These are phyloP conservation scores for Drosophila multiciliata DNA, from an alignment of 2,888 invertebrate species.

Conservation along the genomic window DNA sequence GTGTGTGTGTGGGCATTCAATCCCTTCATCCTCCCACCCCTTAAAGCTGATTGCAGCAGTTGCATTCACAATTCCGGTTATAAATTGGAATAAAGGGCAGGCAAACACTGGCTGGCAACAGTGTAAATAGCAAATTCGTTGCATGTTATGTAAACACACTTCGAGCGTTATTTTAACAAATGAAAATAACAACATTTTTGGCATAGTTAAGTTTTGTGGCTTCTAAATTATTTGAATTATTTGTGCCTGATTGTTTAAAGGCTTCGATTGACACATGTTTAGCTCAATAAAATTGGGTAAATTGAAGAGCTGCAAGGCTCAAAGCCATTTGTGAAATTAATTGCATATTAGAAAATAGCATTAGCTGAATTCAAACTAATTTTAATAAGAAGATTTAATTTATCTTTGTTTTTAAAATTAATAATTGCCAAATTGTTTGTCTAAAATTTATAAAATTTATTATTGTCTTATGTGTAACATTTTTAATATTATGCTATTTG, in stretches of 20 bases:
- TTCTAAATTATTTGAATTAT: background rate
- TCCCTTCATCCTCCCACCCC: background rate
- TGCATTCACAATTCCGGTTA: constrained; percentile 20
- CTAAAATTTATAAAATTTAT: background rate
- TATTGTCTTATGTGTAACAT: background rate
- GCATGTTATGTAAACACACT: constrained; percentile 6
- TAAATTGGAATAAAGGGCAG: constrained; percentile 16
- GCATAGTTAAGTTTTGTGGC: constrained; percentile 1
- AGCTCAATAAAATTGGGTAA: background rate
- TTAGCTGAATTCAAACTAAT: background rate
- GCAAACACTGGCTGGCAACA: background rate
- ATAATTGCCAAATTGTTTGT: background rate
- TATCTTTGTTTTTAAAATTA: background rate
- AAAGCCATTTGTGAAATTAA: constrained; percentile 23
- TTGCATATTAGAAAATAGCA: background rate
- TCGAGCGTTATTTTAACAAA: constrained; percentile 3
- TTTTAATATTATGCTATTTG: too few relatives aligned
- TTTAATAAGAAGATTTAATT: background rate
- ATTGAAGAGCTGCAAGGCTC: background rate
- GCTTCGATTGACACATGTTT: constrained; percentile 25
- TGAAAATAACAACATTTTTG: constrained; percentile 14
- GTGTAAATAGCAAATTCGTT: background rate
- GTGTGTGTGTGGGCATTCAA: constrained; percentile 5
- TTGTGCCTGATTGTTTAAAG: background rate
- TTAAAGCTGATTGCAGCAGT: constrained; percentile 6